Conservation (phyloP, 2,797 vertebrate genomes). For the Mallotus villosus region DNA sequence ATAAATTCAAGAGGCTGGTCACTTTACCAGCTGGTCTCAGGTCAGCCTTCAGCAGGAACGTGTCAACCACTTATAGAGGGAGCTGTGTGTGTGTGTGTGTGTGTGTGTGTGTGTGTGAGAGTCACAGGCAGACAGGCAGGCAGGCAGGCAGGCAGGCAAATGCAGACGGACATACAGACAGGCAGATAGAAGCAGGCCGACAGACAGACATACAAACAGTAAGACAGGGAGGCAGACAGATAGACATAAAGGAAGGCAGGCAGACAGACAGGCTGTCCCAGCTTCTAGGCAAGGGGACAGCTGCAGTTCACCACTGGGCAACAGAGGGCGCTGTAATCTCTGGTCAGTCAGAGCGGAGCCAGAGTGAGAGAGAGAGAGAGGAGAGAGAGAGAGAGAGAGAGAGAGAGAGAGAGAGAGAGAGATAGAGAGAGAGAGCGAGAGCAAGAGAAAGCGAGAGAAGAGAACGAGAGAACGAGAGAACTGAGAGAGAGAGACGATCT, state of each 20-base stretch:
- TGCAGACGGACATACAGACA: not conserved
- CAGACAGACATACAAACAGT: conserved; percentile 6
- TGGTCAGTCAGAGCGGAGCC: conserved; percentile 64
- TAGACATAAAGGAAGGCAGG: not conserved
- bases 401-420: no score
- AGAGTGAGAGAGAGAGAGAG: not conserved
- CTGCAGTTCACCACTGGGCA: conserved; percentile 76
- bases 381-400: not conserved
- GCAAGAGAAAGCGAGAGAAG: no score
- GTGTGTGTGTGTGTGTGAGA: not conserved
- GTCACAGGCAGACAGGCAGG: conserved; percentile 1
- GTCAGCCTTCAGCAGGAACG: conserved; percentile 29
- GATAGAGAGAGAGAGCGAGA: no score
- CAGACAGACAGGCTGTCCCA: not conserved
- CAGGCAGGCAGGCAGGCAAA: conserved; percentile 5
- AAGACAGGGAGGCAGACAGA: not conserved
- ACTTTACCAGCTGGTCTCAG: conserved; percentile 56
- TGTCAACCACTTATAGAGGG: conserved; percentile 7
- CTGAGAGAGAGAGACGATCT: no score
- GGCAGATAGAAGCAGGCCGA: conserved; percentile 14
- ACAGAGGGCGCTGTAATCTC: conserved; percentile 97
- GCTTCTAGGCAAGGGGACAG: conserved; percentile 1
- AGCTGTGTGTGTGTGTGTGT: not conserved
- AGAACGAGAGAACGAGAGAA: no score
- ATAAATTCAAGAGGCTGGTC: conserved; percentile 66